Evolutionary conservation across 2,888 invertebrate species (phyloP), one percentile per base, ranked within the genome.

Genomic region (Nemapogon koenigi): DNA sequence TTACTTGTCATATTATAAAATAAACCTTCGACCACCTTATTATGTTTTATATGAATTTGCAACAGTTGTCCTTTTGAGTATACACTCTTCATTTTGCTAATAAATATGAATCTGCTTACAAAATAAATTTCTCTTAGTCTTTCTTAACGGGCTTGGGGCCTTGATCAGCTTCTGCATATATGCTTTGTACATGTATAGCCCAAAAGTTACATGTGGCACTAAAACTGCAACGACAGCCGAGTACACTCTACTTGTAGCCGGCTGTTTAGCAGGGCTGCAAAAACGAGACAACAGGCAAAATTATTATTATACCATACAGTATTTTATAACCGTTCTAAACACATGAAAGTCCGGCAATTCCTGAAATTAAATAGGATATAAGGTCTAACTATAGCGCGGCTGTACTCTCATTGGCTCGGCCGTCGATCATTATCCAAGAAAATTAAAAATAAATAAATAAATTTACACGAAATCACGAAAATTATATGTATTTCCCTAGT

Each of bases 161-260:
- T 53, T 59, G 76, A 8, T 61, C 83, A 10, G 67, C 43, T n/a
- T n/a, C n/a, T 47, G 83, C 85, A n/a, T n/a, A 60, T 91, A 92
- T 0, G 91, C 91, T 52, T 82, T 83, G 57, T 86, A 89, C 51
- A 93, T 90, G 55, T 90, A 92, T 31, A 89, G 68, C 16, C 88
- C 92, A 41, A 93, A 59, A 2, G 90, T 89, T 44, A 90, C 55
- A 57, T 93, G 92, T 37, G 93, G 68, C 4, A 88, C 83, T 4
- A 90, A 52, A 7, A 93, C 85, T 1, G 92, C 88, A 31, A 87
- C 82, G 26, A 89, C 83, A 16, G 92, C 92, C 3, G 92, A 85
- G 60, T 87, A 90, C 19, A 92, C 89, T 62, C 89, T 91, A 50
- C 88, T 88, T 14, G 83, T 80, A 28, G 89, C 62, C 17, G 81